A percentile compares a stretch with the other conserved stretches of the same genome.
Evolutionary conservation across 2,888 invertebrate species (phyloP).

Genomic region (Drosophila eohydei): DNA sequence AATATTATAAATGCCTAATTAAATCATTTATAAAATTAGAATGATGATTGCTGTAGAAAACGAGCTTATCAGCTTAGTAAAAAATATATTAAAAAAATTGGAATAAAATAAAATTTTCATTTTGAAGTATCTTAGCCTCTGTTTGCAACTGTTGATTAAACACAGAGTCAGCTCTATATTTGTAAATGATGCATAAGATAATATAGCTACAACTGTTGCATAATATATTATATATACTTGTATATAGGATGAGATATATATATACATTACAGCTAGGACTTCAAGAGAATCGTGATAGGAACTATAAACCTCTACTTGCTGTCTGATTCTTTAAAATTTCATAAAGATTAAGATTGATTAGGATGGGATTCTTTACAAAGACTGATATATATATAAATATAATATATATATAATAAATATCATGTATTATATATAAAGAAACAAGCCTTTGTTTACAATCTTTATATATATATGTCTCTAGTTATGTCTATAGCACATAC

Average conservation of each 20-base stretch:
- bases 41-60: slow-evolving; percentile 3
- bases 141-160: not conserved
- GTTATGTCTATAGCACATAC: not conserved
- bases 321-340: too few species aligned
- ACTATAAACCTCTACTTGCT: too few species aligned
- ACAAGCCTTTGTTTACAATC: not conserved
- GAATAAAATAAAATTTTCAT: not conserved
- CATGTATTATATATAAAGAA: not conserved
- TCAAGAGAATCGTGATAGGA: too few species aligned
- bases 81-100: not conserved
- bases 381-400: too few species aligned
- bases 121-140: not conserved
- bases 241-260: not conserved
- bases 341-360: not conserved
- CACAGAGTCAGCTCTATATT: not conserved
- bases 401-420: not conserved
- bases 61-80: slow-evolving; percentile 13
- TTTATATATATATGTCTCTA: not conserved
- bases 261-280: too few species aligned
- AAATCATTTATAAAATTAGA: slow-evolving; percentile 33
- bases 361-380: too few species aligned
- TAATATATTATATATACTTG: too few species aligned
- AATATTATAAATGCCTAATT: slow-evolving; percentile 5
- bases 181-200: not conserved
- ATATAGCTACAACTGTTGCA: not conserved